These are phyloP conservation scores for Zygaena filipendulae DNA, from an alignment of 2,888 invertebrate species.

Conservation along the genomic window DNA sequence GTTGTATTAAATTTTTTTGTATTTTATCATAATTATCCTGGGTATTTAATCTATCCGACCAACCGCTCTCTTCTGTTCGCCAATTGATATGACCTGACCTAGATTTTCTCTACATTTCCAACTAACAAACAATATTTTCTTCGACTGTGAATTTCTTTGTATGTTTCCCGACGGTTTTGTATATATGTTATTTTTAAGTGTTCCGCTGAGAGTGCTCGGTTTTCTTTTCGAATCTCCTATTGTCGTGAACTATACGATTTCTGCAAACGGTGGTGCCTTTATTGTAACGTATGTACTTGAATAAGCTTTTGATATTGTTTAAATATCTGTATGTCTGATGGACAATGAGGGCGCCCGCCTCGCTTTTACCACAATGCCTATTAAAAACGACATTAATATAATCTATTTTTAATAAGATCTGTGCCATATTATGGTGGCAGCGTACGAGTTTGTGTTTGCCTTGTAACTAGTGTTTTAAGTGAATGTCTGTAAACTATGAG, in stretches of 20 bases:
- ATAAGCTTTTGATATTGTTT: too few relatives aligned
- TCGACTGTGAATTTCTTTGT: slow-evolving; percentile 39
- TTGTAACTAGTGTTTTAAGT: slow-evolving; percentile 50
- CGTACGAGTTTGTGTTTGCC: slow-evolving; percentile 50
- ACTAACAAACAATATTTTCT: slow-evolving; percentile 26
- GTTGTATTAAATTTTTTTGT: slow-evolving; percentile 65
- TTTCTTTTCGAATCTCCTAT: slow-evolving; percentile 53
- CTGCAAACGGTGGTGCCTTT: slow-evolving; percentile 20
- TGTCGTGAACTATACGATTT: slow-evolving; percentile 35
- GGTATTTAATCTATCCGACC: slow-evolving; percentile 60
- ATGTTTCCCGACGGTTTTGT: slow-evolving; percentile 60
- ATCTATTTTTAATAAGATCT: slow-evolving; percentile 41
- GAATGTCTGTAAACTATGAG: slow-evolving; percentile 50
- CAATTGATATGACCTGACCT: slow-evolving; percentile 46
- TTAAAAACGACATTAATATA: neutral
- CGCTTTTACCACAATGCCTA: too few relatives aligned
- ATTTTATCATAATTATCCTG: slow-evolving; percentile 66
- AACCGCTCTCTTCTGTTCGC: slow-evolving; percentile 63
- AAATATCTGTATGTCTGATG: too few relatives aligned
- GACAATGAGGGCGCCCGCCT: too few relatives aligned
- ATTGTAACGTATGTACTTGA: too few relatives aligned
- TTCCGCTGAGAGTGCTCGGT: slow-evolving; percentile 60
- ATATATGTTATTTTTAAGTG: slow-evolving; percentile 66
- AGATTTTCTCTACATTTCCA: slow-evolving; percentile 36
- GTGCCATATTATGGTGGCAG: slow-evolving; percentile 64